These are phyloP conservation scores for Phalera bucephala DNA, from an alignment of 2,888 invertebrate genomes.

Conservation along the genomic window DNA sequence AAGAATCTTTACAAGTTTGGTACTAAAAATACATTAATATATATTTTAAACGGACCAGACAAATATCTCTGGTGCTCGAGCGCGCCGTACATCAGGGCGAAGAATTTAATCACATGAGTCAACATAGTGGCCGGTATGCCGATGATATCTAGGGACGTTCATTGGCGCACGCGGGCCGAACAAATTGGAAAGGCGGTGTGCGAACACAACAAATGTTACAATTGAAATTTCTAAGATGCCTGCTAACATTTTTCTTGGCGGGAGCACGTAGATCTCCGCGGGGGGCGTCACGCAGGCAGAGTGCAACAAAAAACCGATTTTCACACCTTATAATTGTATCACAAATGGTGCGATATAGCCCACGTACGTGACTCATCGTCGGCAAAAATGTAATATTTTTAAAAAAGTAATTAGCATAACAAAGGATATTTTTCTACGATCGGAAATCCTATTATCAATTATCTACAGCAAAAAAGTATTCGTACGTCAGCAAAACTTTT, in stretches of 20 bases:
- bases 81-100: conserved; percentile 53
- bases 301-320: conserved; percentile 53
- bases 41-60: conserved; percentile 41
- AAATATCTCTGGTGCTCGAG: conserved; percentile 52
- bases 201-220: conserved; percentile 70
- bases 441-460: background rate
- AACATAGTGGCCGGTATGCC: conserved; percentile 65
- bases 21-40: conserved; percentile 11
- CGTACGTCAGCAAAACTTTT: conserved; percentile 13
- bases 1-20: conserved; percentile 26
- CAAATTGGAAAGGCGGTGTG: conserved; percentile 70
- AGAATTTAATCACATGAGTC: conserved; percentile 77
- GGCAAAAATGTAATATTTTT: conserved; percentile 1
- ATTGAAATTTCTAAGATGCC: conserved; percentile 79
- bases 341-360: conserved; percentile 51
- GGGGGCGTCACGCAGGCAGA: conserved; percentile 52
- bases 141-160: conserved; percentile 71
- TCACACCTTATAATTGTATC: conserved; percentile 55
- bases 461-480: conserved; percentile 5
- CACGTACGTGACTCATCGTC: conserved; percentile 49
- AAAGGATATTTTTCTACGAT: conserved; percentile 1
- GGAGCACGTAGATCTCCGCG: conserved; percentile 67
- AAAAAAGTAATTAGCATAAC: conserved; percentile 2
- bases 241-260: conserved; percentile 71
- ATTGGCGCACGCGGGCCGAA: conserved; percentile 62